These are phyloP conservation scores for Sebastes wilsoni DNA, from an alignment of 2,797 vertebrate genomes.

Conservation along the genomic window DNA sequence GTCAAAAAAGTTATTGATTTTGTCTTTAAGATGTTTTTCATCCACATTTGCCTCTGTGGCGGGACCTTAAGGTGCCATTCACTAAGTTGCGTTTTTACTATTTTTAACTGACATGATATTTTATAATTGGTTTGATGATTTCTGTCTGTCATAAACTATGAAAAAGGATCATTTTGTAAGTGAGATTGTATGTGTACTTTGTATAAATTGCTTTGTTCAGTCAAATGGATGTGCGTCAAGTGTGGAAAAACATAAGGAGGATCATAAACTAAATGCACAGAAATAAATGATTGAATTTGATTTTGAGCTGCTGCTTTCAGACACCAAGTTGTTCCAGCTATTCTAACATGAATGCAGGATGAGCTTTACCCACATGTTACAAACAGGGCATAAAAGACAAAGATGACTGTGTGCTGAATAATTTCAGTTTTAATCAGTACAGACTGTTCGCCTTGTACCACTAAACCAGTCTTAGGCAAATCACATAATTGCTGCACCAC, in stretches of 20 bases:
- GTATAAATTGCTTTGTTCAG: neutral
- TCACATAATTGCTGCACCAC: neutral
- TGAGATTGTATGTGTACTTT: neutral
- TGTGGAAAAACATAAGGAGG: neutral
- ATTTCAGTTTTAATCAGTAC: conserved; percentile 1
- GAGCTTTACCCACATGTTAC: neutral
- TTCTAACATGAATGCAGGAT: neutral
- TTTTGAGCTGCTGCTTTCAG: neutral
- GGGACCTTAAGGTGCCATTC: neutral
- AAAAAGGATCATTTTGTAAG: neutral
- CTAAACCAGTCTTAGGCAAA: neutral
- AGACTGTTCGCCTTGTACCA: neutral
- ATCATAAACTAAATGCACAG: neutral
- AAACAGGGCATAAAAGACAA: conserved; percentile 4
- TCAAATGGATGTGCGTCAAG: neutral
- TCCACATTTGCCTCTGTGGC: neutral
- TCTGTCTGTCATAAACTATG: neutral
- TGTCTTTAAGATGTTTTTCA: neutral
- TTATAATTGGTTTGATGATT: neutral
- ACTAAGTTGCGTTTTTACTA: neutral
- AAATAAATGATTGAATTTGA: neutral
- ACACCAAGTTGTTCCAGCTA: neutral
- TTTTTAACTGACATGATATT: neutral
- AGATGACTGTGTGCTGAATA: neutral
- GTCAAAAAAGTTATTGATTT: neutral